Conservation (phyloP, 2,797 vertebrate species). For the Mormyrops boulengeri region DNA sequence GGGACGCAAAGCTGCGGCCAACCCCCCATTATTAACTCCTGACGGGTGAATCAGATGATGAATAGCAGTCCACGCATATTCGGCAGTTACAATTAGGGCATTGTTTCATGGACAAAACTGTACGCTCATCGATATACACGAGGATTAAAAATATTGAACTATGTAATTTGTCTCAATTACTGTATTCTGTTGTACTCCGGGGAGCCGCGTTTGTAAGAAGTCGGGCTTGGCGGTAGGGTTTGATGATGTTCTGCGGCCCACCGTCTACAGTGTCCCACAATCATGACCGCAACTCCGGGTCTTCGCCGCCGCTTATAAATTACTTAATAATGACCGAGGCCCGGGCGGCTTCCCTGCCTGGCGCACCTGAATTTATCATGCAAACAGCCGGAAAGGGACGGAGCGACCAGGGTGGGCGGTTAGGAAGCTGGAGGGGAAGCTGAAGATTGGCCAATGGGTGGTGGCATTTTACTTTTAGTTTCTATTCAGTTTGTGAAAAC, state of each 20-base stretch:
- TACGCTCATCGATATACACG: neutral
- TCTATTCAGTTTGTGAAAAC: neutral
- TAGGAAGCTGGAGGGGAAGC: neutral
- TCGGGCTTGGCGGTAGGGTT: neutral
- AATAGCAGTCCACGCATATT: neutral
- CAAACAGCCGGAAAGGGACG: neutral
- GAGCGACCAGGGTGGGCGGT: neutral
- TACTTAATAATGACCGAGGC: neutral
- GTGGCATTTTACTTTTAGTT: neutral
- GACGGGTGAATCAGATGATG: neutral
- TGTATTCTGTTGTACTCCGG: neutral
- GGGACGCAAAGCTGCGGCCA: neutral
- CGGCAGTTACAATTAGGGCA: neutral
- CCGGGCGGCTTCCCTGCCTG: neutral
- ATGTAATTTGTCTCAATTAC: neutral
- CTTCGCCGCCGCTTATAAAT: neutral
- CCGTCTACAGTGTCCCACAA: neutral
- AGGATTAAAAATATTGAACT: neutral
- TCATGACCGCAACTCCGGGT: neutral
- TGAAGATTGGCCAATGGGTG: neutral
- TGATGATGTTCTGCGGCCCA: neutral
- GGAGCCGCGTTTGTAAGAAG: neutral
- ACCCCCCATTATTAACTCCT: neutral
- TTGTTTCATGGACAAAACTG: neutral
- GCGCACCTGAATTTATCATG: neutral